phyloP scores from a whole-genome alignment of 2,888 invertebrate species.

The Cyrtodaria siliqua region DNA sequence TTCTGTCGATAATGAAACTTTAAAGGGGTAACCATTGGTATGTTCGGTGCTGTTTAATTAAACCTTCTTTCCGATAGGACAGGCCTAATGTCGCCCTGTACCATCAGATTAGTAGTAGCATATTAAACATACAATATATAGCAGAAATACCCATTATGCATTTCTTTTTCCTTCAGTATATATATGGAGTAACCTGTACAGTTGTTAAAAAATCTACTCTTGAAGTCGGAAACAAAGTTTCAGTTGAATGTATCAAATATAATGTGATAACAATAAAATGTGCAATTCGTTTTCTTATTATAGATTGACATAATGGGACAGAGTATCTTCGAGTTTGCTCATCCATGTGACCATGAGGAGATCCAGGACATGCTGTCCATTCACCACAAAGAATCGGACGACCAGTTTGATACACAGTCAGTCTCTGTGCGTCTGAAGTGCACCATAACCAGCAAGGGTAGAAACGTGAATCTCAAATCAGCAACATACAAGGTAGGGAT shows the following conservation, averaged over 20 bases:
- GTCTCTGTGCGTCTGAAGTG: slow-evolving; percentile 96
- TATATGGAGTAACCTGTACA: too few relatives aligned
- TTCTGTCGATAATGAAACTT: too few relatives aligned
- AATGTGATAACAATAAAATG: not conserved
- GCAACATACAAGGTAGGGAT: slow-evolving; percentile 95
- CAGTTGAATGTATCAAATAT: not conserved
- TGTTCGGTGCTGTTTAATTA: too few relatives aligned
- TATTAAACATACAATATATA: too few relatives aligned
- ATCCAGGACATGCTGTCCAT: slow-evolving; percentile 89
- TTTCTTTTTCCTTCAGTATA: too few relatives aligned
- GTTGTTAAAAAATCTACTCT: too few relatives aligned
- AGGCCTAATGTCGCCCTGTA: too few relatives aligned
- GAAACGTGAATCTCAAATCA: slow-evolving; percentile 97
- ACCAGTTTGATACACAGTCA: slow-evolving; percentile 83
- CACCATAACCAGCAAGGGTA: slow-evolving; percentile 97
- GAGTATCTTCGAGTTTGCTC: slow-evolving; percentile 96
- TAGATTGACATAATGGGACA: slow-evolving; percentile 99
- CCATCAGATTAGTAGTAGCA: too few relatives aligned
- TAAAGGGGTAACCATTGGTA: too few relatives aligned
- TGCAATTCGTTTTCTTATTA: slow-evolving; percentile 71
- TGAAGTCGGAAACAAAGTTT: too few relatives aligned
- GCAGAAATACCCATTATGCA: too few relatives aligned
- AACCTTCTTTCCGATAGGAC: too few relatives aligned
- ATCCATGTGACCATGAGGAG: slow-evolving; percentile 98
- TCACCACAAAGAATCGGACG: slow-evolving; percentile 74